These are phyloP conservation scores for Mythimna albipuncta DNA, from an alignment of 2,888 invertebrate species.

Conservation along the genomic window DNA sequence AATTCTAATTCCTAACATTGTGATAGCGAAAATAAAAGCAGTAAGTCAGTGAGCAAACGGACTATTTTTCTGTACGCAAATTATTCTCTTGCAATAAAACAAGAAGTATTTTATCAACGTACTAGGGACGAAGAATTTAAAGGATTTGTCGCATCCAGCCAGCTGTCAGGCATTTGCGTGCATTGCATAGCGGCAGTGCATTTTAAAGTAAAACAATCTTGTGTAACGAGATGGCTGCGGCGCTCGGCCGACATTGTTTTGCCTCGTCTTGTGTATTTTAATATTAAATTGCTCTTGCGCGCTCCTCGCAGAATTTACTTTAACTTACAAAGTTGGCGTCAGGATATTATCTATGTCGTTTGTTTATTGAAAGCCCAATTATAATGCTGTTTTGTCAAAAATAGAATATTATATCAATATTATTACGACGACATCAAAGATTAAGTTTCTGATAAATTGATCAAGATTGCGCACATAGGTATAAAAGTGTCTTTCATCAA, in stretches of 20 bases:
- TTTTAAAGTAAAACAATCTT: conserved; percentile 64
- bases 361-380: background rate
- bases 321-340: conserved; percentile 20
- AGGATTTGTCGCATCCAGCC: conserved; percentile 36
- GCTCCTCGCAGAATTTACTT: conserved; percentile 38
- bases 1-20: too few relatives aligned
- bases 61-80: too few relatives aligned
- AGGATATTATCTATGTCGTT: conserved; percentile 20
- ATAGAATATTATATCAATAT: background rate
- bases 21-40: too few relatives aligned
- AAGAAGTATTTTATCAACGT: conserved; percentile 3
- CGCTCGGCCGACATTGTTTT: conserved; percentile 49
- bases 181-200: conserved; percentile 40
- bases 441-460: background rate
- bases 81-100: background rate
- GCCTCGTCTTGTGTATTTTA: conserved; percentile 57
- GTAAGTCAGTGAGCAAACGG: too few relatives aligned
- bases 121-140: conserved; percentile 23
- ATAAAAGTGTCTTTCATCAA: background rate
- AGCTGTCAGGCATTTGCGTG: conserved; percentile 35
- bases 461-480: background rate
- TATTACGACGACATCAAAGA: background rate
- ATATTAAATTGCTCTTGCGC: conserved; percentile 58
- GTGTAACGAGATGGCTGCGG: conserved; percentile 61
- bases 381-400: background rate